Evolutionary conservation across 2,797 vertebrate species (phyloP), one percentile per base, ranked within the genome.

Genomic region (Lepilemur septentrionalis): DNA sequence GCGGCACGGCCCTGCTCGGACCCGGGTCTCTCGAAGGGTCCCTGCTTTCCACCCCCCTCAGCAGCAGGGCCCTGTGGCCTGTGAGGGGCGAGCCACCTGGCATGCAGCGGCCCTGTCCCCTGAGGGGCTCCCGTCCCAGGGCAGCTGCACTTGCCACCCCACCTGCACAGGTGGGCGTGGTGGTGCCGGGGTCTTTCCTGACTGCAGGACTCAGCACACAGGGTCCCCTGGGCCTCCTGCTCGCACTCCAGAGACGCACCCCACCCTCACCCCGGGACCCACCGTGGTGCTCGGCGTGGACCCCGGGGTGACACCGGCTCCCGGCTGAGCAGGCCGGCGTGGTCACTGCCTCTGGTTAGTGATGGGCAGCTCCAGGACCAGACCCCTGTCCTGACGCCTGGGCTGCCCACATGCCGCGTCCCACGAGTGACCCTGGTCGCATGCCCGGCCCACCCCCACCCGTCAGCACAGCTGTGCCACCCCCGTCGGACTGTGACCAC

Each of bases 1-100:
- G 14, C 7, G 2, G 61, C 63, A 25, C 0, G 0, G 72, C 30
- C 38, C 46, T 35, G 30, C 25, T 32, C 0, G 4, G 65, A 38
- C 72, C 9, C 0, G 1, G 18, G 52, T 48, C n/a, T 50, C 88
- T 86, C 23, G 38, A 38, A n/a, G 72, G 88, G 43, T 28, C 43
- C 35, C 23, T 7, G 22, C 69, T 83, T 78, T 61, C 61, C 83
- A 82, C 59, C 63, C n/a, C 87, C 80, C 91, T 89, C 43, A 38
- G 41, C 5, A 65, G 70, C 28, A 6, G 1, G 55, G 85, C 18
- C 88, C 84, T 75, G 43, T 63, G 82, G 82, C 59, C 69, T 61
- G 12, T 1, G 13, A 69, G 28, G 23, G 23, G 43, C n/a, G 22
- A 15, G 63, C 17, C 18, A 2, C 52, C 52, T 48, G 81, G 32